Conservation (phyloP, 2,113 vertebrate genomes). For the Heptranchias perlo region DNA sequence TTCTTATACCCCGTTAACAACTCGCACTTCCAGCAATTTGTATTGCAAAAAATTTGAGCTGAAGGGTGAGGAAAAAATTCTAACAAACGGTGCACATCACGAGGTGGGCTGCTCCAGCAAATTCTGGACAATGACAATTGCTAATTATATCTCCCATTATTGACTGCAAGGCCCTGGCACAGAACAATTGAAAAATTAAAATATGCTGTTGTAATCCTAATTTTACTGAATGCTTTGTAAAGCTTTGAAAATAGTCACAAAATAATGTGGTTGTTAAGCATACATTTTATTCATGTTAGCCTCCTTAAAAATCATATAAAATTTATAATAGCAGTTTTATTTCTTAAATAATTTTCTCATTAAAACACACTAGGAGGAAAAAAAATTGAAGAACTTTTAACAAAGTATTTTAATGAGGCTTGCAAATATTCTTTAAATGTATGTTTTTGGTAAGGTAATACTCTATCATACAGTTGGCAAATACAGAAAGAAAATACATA, state of each 20-base stretch:
- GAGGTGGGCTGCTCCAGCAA: background rate
- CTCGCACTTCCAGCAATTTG: background rate
- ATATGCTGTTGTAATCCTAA: background rate
- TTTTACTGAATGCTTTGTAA: background rate
- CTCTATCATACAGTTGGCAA: background rate
- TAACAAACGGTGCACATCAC: no score
- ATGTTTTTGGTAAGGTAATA: background rate
- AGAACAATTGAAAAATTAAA: background rate
- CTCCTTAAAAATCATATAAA: background rate
- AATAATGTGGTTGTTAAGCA: no score
- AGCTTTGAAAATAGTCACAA: background rate
- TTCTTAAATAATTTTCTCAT: background rate
- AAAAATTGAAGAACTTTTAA: background rate
- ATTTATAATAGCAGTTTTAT: background rate
- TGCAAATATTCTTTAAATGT: slow-evolving; percentile 1
- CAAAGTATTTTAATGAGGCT: background rate
- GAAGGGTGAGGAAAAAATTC: background rate
- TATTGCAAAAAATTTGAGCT: background rate
- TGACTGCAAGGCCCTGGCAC: background rate
- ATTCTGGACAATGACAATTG: background rate
- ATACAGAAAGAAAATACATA: slow-evolving; percentile 1
- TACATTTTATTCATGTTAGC: background rate
- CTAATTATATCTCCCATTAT: background rate
- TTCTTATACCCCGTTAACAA: background rate
- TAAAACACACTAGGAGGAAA: no score